Evolutionary conservation across 2,797 vertebrate genomes (phyloP).

Genomic region (Falco biarmicus): DNA sequence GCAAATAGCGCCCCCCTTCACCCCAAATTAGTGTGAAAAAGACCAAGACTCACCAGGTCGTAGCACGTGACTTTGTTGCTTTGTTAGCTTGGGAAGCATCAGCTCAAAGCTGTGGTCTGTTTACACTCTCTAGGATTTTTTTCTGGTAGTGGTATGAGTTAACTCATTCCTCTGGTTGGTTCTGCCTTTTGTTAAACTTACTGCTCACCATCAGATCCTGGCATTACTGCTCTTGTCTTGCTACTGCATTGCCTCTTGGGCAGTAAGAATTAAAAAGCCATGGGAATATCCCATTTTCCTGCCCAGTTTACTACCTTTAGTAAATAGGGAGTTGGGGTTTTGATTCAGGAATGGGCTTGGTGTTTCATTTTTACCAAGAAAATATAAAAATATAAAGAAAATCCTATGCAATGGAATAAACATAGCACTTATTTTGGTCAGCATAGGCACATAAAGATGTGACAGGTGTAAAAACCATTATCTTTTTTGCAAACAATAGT

Average conservation of each 20-base stretch:
- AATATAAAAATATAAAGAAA: not conserved
- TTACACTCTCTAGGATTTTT: not conserved
- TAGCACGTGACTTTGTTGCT: not conserved
- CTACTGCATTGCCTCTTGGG: not conserved
- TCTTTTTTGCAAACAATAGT: constrained; percentile 49
- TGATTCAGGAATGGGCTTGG: not conserved
- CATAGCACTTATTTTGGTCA: not conserved
- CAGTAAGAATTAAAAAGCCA: not conserved
- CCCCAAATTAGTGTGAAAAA: not conserved
- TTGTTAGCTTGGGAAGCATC: not conserved
- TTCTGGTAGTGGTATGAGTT: not conserved
- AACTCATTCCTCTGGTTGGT: not conserved
- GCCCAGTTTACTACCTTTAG: not conserved
- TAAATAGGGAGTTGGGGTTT: not conserved
- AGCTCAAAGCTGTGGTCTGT: not conserved
- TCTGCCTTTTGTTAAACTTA: not conserved
- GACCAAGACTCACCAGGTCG: not conserved
- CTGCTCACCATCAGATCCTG: not conserved
- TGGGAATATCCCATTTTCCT: not conserved
- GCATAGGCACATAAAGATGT: not conserved
- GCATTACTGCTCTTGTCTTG: not conserved
- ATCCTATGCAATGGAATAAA: not conserved
- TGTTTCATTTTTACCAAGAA: not conserved
- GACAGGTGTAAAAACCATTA: constrained; percentile 11
- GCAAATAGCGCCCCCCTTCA: not conserved